phyloP scores from a whole-genome alignment of 2,113 vertebrate species.

The Paralichthys olivaceus region DNA sequence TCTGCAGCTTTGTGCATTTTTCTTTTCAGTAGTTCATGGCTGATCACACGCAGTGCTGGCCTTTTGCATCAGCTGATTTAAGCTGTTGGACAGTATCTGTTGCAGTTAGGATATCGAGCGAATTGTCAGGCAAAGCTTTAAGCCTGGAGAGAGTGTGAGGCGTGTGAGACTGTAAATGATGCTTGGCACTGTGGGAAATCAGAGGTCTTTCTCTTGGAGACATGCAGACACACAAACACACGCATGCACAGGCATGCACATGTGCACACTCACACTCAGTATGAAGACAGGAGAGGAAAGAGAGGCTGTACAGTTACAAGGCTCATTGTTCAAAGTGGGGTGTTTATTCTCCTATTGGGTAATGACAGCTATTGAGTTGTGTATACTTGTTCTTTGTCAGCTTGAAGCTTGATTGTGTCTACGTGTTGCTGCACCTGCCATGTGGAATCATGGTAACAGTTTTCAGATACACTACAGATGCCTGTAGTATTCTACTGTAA shows the following conservation, averaged over 20 bases:
- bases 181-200: constrained; percentile 69
- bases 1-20: not conserved
- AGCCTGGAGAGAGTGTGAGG: constrained; percentile 22
- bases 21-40: not conserved
- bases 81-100: constrained; percentile 5
- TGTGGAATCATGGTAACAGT: constrained; percentile 9
- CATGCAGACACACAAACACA: not conserved
- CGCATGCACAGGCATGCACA: not conserved
- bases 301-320: constrained; percentile 48
- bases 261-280: not conserved
- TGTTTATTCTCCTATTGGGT: constrained; percentile 26
- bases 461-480: constrained; percentile 3
- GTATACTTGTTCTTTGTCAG: not conserved
- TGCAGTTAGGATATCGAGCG: not conserved
- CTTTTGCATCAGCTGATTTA: constrained; percentile 13
- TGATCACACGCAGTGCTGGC: not conserved
- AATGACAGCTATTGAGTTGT: constrained; percentile 27
- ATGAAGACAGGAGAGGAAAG: constrained; percentile 7
- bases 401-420: constrained; percentile 5
- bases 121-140: constrained; percentile 26
- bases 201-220: constrained; percentile 16
- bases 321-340: constrained; percentile 47
- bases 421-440: constrained; percentile 23
- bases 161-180: constrained; percentile 47
- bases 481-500: not conserved